Conservation (phyloP, 2,888 invertebrate species). For the Eremobia ochroleuca region DNA sequence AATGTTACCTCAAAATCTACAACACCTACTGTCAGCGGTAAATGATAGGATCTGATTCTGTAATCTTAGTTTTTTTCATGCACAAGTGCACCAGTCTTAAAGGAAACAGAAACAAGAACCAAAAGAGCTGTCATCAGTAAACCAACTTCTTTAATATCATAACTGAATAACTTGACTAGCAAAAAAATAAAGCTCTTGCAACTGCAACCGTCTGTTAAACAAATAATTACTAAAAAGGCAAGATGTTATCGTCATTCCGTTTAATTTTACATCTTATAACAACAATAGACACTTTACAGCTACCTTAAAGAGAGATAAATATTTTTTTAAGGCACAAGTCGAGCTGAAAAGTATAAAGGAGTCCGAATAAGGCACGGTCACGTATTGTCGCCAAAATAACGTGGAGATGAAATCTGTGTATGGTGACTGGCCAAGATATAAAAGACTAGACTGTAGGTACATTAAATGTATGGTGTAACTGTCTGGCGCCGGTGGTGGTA, state of each 20-base stretch:
- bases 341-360: slow-evolving; percentile 68
- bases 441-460: slow-evolving; percentile 19
- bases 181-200: slow-evolving; percentile 4
- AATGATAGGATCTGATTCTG: background rate
- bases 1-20: slow-evolving; percentile 18
- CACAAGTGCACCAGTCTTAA: background rate
- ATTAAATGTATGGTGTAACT: slow-evolving; percentile 77
- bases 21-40: slow-evolving; percentile 2
- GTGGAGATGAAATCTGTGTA: slow-evolving; percentile 86
- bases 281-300: slow-evolving; percentile 81
- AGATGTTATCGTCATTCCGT: slow-evolving; percentile 47
- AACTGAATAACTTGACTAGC: background rate
- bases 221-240: slow-evolving; percentile 40
- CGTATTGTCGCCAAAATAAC: slow-evolving; percentile 87
- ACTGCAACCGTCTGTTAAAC: background rate
- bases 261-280: slow-evolving; percentile 57
- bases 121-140: background rate
- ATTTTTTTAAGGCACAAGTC: slow-evolving; percentile 78
- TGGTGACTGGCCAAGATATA: slow-evolving; percentile 66
- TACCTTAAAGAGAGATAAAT: slow-evolving; percentile 75
- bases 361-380: slow-evolving; percentile 83
- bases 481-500: slow-evolving; percentile 82
- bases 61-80: background rate
- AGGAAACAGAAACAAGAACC: background rate
- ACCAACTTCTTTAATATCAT: background rate